Evolutionary conservation across 2,113 vertebrate genomes (phyloP), one percentile per base, ranked within the genome.

Genomic region (Cryptotis parvus): DNA sequence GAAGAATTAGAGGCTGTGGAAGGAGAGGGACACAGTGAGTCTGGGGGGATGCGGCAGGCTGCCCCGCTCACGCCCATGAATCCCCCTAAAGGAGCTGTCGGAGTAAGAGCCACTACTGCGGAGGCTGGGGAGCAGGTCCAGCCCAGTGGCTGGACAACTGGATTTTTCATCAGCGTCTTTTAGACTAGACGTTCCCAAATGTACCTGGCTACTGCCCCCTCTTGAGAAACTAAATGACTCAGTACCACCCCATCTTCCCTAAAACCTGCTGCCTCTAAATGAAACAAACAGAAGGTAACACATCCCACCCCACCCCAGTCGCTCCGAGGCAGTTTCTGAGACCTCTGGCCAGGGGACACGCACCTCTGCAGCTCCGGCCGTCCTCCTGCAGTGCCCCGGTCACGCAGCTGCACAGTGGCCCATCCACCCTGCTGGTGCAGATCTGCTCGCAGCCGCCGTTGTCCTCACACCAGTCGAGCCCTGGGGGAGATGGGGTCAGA

Each of bases 401-500:
- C 93, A 99, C 98, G 0, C 99, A 99, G 98, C 99, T 99, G 96
- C 99, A 99, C 83, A 99, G 95, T 0, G 99, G 98, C 12, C 99
- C 99, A 0, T 98, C 97, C 0, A 96, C 95, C 74, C 94, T 98
- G 95, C 99, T 99, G 1, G 98, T 99, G 96, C 99, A 99, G 94
- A 99, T 99, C 98, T 99, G 99, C 94, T 99, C 99, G 49, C 99
- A 99, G 70, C 99, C 99, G 0, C 99, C 99, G 0, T 99, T 99
- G 93, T 98, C 95, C 65, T 98, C 98, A 7, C 99, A 99, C 99
- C 99, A 99, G 96, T 99, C 98, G 0, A 98, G 97, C 3, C 98
- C 99, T 99, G 87, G 7, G 68, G 61, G 91, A 41, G 22, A 61
- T 37, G 0, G 0, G 8, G 74, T 39, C 63, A 70, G 6, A 61